Conservation (phyloP, 1,140 invertebrate species). For the Formica selysi region DNA sequence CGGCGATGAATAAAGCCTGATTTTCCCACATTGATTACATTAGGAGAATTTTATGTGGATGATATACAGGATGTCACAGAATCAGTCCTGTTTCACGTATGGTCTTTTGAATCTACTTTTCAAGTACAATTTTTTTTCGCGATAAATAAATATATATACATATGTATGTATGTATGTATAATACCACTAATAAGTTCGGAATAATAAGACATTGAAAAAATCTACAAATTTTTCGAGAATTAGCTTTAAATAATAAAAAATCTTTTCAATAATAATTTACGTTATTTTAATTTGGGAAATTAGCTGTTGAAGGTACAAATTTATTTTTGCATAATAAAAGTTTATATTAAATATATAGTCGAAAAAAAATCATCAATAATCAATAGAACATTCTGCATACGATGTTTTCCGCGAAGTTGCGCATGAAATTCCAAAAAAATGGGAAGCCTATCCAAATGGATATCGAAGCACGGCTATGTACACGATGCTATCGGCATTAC, state of each 20-base stretch:
- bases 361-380: background rate
- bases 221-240: too few species aligned
- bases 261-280: too few species aligned
- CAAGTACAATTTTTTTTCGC: background rate
- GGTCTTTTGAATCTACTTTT: background rate
- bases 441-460: background rate
- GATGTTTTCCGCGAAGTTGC: background rate
- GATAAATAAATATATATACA: background rate
- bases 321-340: background rate
- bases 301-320: background rate
- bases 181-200: too few species aligned
- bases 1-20: background rate
- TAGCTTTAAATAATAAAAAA: too few species aligned
- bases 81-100: background rate
- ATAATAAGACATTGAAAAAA: too few species aligned
- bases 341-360: background rate
- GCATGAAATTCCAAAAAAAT: background rate
- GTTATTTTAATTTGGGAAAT: constrained; percentile 3
- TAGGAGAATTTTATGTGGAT: background rate
- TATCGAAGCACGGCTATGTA: background rate
- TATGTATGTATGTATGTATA: background rate
- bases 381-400: background rate
- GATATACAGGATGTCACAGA: background rate
- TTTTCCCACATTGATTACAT: constrained; percentile 14
- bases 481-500: constrained; percentile 8